A percentile compares a stretch with the other conserved stretches of the same genome.
These are phyloP conservation scores for Lucilia cuprina DNA, from an alignment of 1,140 invertebrate species.

Conservation along the genomic window DNA sequence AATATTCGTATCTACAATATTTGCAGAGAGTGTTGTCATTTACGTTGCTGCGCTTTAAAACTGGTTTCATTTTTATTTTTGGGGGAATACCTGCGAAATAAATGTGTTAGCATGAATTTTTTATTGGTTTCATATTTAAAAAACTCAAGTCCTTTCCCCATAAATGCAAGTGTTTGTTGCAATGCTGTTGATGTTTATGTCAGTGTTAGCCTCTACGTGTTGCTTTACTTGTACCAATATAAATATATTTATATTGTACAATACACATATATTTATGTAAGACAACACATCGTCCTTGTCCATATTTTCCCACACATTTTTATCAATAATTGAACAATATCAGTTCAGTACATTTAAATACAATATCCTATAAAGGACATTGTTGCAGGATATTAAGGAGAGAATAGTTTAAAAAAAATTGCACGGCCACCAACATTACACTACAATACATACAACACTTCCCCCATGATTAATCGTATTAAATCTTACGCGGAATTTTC, in stretches of 20 bases:
- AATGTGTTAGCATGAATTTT: background rate
- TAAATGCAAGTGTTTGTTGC: too few species aligned
- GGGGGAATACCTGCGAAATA: background rate
- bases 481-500: background rate
- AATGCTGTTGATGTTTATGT: too few species aligned
- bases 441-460: background rate
- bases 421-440: background rate
- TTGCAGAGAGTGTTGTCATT: background rate
- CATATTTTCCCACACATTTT: background rate
- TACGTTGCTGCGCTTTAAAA: background rate
- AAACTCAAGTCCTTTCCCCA: background rate
- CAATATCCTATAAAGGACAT: background rate
- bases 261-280: background rate
- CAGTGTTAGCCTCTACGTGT: too few species aligned
- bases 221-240: too few species aligned
- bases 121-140: background rate
- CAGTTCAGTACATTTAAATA: background rate
- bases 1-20: background rate
- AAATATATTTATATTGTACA: too few species aligned
- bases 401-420: background rate
- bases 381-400: background rate
- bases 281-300: background rate
- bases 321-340: background rate
- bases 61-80: background rate
- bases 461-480: background rate